Conservation (phyloP, 2,113 vertebrate genomes). For the Corvus cornix region DNA sequence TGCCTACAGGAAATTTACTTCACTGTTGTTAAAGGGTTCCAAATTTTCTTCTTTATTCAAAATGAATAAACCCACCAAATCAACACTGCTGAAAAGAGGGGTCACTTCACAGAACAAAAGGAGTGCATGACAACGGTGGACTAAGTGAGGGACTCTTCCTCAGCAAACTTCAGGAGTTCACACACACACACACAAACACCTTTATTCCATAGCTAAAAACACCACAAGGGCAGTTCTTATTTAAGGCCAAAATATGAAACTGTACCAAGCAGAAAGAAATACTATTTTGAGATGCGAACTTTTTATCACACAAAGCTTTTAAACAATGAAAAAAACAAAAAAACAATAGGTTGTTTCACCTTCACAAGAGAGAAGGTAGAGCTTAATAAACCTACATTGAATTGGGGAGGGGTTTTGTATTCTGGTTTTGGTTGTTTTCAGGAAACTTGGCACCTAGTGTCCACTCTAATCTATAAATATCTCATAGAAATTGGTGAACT, state of each 20-base stretch:
- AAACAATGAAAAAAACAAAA: background rate
- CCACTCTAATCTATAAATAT: background rate
- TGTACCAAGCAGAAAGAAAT: background rate
- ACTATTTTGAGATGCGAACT: background rate
- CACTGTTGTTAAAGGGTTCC: background rate
- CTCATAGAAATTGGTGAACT: background rate
- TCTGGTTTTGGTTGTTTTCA: background rate
- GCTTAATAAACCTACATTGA: background rate
- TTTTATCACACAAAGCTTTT: background rate
- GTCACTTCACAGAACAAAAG: background rate
- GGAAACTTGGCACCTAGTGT: background rate
- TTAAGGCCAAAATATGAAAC: background rate
- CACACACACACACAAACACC: background rate
- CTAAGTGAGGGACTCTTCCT: background rate
- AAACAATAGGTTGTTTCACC: background rate
- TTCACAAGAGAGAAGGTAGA: background rate
- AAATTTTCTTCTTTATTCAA: background rate
- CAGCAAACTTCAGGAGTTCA: background rate
- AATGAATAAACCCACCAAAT: background rate
- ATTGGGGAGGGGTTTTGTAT: background rate
- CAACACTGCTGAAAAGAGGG: background rate
- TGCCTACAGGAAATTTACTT: background rate
- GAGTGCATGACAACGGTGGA: rapidly evolving
- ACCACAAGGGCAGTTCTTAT: background rate
- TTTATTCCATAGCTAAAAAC: background rate